Evolutionary conservation across 2,888 invertebrate species (phyloP).

Genomic region (Lissocephala sabroskyi): DNA sequence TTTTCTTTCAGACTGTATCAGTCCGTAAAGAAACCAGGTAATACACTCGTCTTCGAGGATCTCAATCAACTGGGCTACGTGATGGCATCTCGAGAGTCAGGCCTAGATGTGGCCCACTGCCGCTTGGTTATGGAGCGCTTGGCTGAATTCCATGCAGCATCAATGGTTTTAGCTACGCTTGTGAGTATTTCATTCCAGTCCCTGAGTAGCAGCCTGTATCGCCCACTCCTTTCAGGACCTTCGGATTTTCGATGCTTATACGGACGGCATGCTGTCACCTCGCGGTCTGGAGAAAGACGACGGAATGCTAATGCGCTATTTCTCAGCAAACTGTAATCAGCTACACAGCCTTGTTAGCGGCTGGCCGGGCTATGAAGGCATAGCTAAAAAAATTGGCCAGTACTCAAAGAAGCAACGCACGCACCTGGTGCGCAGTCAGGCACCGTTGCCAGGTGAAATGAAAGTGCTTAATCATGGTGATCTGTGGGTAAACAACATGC

Average conservation of each 20-base stretch:
- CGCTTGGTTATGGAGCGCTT: conserved; percentile 74
- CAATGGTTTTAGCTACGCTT: conserved; percentile 73
- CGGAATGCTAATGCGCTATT: conserved; percentile 39
- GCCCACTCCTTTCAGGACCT: conserved; percentile 36
- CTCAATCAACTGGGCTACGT: conserved; percentile 72
- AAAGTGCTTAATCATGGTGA: conserved; percentile 74
- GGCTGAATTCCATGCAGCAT: conserved; percentile 75
- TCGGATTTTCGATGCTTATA: conserved; percentile 36
- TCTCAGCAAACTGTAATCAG: conserved; percentile 37
- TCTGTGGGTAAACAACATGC: conserved; percentile 74
- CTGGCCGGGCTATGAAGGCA: conserved; percentile 72
- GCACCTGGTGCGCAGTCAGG: conserved; percentile 46
- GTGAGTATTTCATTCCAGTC: conserved; percentile 67
- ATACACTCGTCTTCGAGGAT: conserved; percentile 64
- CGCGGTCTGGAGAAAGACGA: conserved; percentile 38
- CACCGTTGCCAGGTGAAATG: conserved; percentile 47
- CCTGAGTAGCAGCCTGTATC: no score
- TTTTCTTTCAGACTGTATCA: conserved; percentile 52
- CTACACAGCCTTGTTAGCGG: conserved; percentile 62
- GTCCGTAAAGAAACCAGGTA: conserved; percentile 47
- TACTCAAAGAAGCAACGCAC: conserved; percentile 40
- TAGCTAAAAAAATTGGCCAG: conserved; percentile 60
- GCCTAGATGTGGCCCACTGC: conserved; percentile 74
- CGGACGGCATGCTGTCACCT: conserved; percentile 47
- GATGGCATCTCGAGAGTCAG: conserved; percentile 74